Base-by-base conservation (phyloP, 2,888 invertebrate species). In the Leptinotarsa rubiginosa region DNA sequence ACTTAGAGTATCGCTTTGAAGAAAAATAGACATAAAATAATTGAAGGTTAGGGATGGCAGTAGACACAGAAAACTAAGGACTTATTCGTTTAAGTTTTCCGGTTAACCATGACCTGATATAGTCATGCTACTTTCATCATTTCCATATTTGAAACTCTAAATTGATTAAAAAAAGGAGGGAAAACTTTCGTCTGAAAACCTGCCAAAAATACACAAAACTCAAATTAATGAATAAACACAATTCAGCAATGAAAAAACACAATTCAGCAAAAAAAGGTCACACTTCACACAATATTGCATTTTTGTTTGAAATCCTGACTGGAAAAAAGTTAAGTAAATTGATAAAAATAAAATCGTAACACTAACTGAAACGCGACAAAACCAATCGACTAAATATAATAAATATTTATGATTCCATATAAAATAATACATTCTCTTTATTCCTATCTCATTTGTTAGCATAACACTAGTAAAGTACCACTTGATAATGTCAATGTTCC, bases 331-430 rank as follows among this genome's bases (percentile, higher is more conserved):
- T 71, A 74, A 72, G 71, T 74, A 74, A 74, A 68, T 68, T 54
- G 56, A 68, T 73, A 70, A 74, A 41, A 62, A 56, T 70, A 56
- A 74, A 74, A 71, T n/a, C 65, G 54, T 71, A 62, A 62, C 54
- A 50, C 50, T 25, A 56, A 52, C 62, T 70, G 80, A 82, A 80
- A 81, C 76, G 74, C 77, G 78, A 72, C 73, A 70, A 73, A 73
- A 73, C 72, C 68, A 72, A 69, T 76, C 73, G 50, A 77, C 76
- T 78, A 79, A 81, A 79, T 81, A 81, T 79, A 79, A 81, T 81
- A 83, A 83, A 83, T 83, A 81, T 83, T 81, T 81, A 81, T 78
- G 78, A 76, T 74, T 77, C 73, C 72, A 77, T 76, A 79, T 77
- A 76, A 80, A 77, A 75, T 78, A 80, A 79, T 78, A 77, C 78